Percentiles rank a stretch among this genome's conserved stretches.
Evolutionary conservation across 2,113 vertebrate genomes (phyloP).

Genomic region (Camelus bactrianus): DNA sequence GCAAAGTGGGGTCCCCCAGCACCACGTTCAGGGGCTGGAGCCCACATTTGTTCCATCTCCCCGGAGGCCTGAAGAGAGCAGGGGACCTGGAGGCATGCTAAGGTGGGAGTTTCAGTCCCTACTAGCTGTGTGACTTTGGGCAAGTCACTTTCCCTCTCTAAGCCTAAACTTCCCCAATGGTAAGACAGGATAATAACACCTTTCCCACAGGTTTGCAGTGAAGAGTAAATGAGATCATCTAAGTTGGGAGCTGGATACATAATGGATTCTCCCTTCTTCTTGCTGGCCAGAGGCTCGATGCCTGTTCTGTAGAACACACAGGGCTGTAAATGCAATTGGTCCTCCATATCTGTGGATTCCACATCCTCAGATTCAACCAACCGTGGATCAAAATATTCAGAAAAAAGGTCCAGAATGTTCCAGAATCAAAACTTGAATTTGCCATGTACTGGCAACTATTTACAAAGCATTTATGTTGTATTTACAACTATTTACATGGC

Average conservation of each 20-base stretch:
- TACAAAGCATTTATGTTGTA: neutral
- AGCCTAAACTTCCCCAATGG: neutral
- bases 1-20: neutral
- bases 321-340: no score
- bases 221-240: neutral
- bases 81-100: fast-evolving
- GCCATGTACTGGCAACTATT: neutral
- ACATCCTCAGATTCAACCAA: neutral
- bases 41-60: neutral
- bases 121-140: neutral
- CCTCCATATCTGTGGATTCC: neutral
- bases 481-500: neutral
- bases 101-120: neutral
- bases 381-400: neutral
- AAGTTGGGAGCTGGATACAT: fast-evolving
- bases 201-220: neutral
- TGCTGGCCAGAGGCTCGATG: fast-evolving
- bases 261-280: neutral
- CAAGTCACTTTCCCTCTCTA: neutral
- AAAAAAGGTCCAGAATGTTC: neutral
- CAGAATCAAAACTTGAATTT: neutral
- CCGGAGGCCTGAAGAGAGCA: neutral
- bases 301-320: neutral
- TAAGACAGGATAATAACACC: neutral
- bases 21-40: neutral